A percentile compares a stretch with the other conserved stretches of the same genome.
Conservation (phyloP, 2,888 invertebrate species). For the Netelia melanura region DNA sequence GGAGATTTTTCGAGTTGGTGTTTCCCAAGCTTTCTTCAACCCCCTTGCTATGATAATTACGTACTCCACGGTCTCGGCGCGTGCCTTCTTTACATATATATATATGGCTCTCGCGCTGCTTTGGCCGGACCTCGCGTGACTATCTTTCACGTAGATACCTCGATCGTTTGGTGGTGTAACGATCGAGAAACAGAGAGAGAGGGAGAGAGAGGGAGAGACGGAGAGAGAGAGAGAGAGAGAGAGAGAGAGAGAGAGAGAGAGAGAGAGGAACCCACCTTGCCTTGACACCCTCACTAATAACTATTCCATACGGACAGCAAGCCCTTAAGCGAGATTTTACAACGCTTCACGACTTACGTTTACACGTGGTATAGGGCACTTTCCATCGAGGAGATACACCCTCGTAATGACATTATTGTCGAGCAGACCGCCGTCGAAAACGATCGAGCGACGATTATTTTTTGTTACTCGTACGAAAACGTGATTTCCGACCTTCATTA, state of each 20-base stretch:
- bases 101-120: conserved; percentile 37
- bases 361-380: background rate
- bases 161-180: conserved; percentile 76
- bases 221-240: conserved; percentile 11
- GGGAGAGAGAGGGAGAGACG: background rate
- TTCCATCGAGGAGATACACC: background rate
- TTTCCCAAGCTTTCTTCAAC: conserved; percentile 26
- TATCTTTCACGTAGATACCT: conserved; percentile 74
- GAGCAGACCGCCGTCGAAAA: background rate
- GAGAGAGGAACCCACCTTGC: conserved; percentile 56
- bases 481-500: background rate
- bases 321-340: conserved; percentile 55
- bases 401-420: background rate
- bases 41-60: conserved; percentile 79
- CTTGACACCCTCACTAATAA: conserved; percentile 72
- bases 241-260: conserved; percentile 8
- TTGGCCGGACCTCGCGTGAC: conserved; percentile 75
- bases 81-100: conserved; percentile 79
- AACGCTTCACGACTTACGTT: conserved; percentile 30
- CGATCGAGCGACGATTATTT: background rate
- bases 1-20: background rate
- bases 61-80: conserved; percentile 79
- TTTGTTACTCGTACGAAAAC: no score
- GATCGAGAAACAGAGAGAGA: conserved; percentile 66
- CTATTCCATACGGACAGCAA: conserved; percentile 62